Conservation (phyloP, 1,140 invertebrate species). For the Hydropsyche tenuis region DNA sequence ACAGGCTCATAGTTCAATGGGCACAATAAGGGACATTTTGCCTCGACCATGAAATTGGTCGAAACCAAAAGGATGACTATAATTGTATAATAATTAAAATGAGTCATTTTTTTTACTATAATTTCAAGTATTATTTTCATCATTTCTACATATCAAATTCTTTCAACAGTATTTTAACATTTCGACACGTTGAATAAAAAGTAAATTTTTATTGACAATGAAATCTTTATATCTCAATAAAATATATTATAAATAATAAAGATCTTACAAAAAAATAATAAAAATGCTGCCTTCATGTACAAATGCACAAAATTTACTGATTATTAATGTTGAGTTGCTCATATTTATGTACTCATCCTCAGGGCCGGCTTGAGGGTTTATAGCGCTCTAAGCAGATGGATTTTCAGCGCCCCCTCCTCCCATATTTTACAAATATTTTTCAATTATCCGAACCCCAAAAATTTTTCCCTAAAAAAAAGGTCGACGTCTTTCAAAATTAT, state of each 20-base stretch:
- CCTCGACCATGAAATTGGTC: neutral
- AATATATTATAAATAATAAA: neutral
- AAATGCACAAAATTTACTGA: neutral
- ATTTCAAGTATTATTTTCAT: neutral
- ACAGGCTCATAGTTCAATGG: slow-evolving; percentile 3
- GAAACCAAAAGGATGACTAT: slow-evolving; percentile 25
- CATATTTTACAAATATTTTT: no score
- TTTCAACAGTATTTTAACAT: no score
- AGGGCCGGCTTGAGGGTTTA: no score
- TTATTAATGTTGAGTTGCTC: neutral
- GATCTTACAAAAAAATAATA: neutral
- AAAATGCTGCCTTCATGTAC: slow-evolving; percentile 13
- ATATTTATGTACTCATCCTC: slow-evolving; percentile 10
- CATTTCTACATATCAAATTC: no score
- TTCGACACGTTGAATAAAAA: no score
- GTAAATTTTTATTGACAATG: no score
- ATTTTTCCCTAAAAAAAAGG: no score
- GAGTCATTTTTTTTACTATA: neutral
- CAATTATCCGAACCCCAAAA: no score
- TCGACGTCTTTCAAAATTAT: no score
- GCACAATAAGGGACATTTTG: slow-evolving; percentile 23
- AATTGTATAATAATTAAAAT: slow-evolving; percentile 6
- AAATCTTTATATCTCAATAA: neutral
- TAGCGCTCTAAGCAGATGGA: no score
- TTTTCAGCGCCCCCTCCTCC: no score